Conservation (phyloP, 2,797 vertebrate genomes). For the Varecia variegata region DNA sequence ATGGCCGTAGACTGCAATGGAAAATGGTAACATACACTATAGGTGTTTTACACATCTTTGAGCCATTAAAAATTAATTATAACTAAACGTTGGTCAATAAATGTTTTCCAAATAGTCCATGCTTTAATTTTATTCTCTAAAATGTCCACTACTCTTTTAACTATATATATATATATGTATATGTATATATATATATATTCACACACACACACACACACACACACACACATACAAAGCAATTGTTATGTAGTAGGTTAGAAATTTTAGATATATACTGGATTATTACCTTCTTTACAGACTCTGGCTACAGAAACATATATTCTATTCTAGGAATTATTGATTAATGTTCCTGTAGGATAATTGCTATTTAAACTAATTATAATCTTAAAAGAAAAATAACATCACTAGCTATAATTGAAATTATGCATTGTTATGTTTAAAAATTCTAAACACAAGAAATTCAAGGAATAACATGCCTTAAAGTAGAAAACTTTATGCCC, state of each 20-base stretch:
- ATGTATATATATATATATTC: too few species aligned
- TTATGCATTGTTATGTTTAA: neutral
- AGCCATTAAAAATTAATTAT: neutral
- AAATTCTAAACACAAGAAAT: neutral
- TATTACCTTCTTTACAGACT: neutral
- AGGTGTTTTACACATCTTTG: neutral
- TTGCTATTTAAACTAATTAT: neutral
- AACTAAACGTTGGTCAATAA: neutral
- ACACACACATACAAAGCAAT: too few species aligned
- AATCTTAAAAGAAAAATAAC: neutral
- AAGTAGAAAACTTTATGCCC: neutral
- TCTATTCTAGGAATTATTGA: neutral
- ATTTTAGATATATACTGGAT: neutral
- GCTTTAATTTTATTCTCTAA: neutral
- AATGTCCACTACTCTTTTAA: neutral
- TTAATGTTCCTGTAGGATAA: neutral
- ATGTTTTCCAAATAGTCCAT: neutral
- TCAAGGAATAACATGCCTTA: neutral
- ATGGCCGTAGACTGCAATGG: too few species aligned
- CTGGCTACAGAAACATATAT: neutral
- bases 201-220: too few species aligned
- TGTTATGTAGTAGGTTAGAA: neutral
- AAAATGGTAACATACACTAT: neutral
- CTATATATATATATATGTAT: too few species aligned
- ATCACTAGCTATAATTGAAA: neutral